Evolutionary conservation across 2,113 vertebrate species (phyloP).

Genomic region (Oncorhynchus kisutch): DNA sequence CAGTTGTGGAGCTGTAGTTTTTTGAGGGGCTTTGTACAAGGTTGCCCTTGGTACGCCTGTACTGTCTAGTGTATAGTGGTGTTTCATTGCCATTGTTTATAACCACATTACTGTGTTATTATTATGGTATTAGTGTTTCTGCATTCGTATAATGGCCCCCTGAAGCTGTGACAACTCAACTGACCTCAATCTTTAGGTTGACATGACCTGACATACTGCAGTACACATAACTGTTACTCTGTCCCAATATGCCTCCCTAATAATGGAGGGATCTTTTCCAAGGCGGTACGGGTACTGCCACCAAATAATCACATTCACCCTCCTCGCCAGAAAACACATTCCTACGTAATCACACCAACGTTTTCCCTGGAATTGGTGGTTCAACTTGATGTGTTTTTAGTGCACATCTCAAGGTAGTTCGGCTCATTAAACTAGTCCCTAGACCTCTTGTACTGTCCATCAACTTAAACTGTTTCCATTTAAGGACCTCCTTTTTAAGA

Average conservation of each 20-base stretch:
- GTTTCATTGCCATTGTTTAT: slow-evolving; percentile 4
- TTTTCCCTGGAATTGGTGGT: slow-evolving; percentile 23
- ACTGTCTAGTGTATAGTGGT: background rate
- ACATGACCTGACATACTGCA: slow-evolving; percentile 54
- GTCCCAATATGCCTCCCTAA: slow-evolving; percentile 9
- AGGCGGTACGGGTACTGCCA: slow-evolving; percentile 17
- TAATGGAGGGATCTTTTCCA: slow-evolving; percentile 36
- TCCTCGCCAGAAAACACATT: slow-evolving; percentile 34
- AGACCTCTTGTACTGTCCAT: slow-evolving; percentile 12
- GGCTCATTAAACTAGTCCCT: slow-evolving; percentile 56
- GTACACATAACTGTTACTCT: slow-evolving; percentile 24
- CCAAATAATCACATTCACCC: slow-evolving; percentile 3
- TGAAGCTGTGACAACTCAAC: slow-evolving; percentile 15
- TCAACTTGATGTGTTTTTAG: slow-evolving; percentile 22
- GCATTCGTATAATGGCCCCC: background rate
- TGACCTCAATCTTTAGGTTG: slow-evolving; percentile 43
- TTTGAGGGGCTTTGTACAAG: background rate
- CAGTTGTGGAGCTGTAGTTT: slow-evolving; percentile 9
- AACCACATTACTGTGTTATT: background rate
- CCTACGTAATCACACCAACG: slow-evolving; percentile 45
- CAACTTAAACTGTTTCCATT: slow-evolving; percentile 35
- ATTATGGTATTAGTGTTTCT: background rate
- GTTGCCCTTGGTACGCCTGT: no score
- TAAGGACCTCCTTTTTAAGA: slow-evolving; percentile 37
- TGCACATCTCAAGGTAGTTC: slow-evolving; percentile 54